phyloP scores from a whole-genome alignment of 2,797 vertebrate species.

The Platalea minor region DNA sequence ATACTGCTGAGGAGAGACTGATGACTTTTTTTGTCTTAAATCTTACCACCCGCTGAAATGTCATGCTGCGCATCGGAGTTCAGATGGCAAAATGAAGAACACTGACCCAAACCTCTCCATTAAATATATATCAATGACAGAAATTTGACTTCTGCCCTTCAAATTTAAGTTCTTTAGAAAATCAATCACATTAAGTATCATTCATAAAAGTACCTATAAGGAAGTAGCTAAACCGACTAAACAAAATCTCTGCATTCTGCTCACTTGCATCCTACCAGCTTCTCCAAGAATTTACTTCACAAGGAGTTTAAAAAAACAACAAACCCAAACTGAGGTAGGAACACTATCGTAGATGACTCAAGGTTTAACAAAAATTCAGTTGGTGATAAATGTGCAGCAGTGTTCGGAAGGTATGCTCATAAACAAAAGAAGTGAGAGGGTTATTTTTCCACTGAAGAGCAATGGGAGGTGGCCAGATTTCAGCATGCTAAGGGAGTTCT shows the following conservation, averaged over 20 bases:
- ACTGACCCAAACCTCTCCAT: neutral
- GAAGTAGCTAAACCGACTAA: neutral
- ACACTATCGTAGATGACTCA: accelerated
- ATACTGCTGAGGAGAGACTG: neutral
- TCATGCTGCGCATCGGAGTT: accelerated
- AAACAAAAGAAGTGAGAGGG: neutral
- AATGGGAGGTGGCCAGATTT: neutral
- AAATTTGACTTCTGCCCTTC: neutral
- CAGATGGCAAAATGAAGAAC: neutral
- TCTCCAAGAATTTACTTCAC: neutral
- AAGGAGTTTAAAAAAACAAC: neutral
- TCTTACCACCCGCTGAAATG: neutral
- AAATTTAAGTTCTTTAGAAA: neutral
- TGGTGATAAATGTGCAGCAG: neutral
- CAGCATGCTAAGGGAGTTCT: neutral
- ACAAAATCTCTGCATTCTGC: neutral
- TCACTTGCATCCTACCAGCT: neutral
- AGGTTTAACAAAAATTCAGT: neutral
- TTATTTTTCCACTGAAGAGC: neutral
- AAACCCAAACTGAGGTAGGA: neutral
- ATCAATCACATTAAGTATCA: neutral
- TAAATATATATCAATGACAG: neutral
- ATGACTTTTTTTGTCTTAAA: neutral
- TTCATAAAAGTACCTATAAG: neutral
- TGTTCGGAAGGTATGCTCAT: neutral